Conservation (phyloP, 2,113 vertebrate genomes). For the Oncorhynchus gorbuscha region DNA sequence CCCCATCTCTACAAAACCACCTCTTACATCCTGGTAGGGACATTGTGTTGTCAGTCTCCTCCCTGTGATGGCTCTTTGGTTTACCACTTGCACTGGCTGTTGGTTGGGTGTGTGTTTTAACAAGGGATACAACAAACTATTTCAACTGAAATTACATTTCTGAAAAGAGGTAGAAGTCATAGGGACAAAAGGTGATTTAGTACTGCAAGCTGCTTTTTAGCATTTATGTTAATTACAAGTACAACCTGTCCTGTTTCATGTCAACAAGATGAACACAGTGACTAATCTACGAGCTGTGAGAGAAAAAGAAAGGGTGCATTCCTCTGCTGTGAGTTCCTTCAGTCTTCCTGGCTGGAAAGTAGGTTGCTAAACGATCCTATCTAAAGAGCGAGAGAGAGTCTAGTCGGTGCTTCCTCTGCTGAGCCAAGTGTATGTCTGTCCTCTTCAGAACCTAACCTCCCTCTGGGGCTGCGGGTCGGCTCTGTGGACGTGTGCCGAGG, state of each 20-base stretch:
- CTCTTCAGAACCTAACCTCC: not conserved
- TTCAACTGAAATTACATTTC: constrained; percentile 10
- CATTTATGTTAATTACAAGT: too few species aligned
- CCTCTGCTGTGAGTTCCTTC: constrained; percentile 47
- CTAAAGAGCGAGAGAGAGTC: too few species aligned
- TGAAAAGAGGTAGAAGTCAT: not conserved
- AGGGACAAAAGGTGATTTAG: constrained; percentile 13
- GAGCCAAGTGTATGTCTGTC: not conserved
- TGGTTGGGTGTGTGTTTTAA: constrained; percentile 9
- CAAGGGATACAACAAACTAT: constrained; percentile 9
- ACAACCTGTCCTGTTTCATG: too few species aligned
- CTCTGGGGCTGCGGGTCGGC: not conserved
- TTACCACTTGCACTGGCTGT: constrained; percentile 22
- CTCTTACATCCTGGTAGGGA: constrained; percentile 53
- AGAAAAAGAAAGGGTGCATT: constrained; percentile 43
- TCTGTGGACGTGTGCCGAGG: constrained; percentile 4
- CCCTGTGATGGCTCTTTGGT: constrained; percentile 44
- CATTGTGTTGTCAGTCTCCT: constrained; percentile 32
- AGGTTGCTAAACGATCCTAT: too few species aligned
- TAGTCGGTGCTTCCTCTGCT: not conserved
- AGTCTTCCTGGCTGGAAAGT: constrained; percentile 17
- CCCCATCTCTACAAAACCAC: not conserved
- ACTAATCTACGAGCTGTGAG: not conserved
- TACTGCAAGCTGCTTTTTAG: constrained; percentile 22
- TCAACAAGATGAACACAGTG: too few species aligned